Evolutionary conservation across 2,888 invertebrate species (phyloP), one percentile per base, ranked within the genome.

Genomic region (Euzophera pinguis): DNA sequence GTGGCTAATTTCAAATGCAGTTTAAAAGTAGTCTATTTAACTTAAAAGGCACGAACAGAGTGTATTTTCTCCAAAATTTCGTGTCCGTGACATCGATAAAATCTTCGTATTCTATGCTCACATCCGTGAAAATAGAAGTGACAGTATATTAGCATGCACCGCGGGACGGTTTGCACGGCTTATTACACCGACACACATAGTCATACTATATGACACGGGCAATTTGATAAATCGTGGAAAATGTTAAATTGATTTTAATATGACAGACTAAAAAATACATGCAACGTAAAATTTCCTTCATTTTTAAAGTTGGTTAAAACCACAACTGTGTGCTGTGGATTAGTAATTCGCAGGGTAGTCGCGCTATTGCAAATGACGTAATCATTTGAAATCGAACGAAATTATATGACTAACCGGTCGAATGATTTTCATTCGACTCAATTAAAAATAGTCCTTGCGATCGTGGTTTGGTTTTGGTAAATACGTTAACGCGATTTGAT

Each of bases 21-120:
- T 22, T 22, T 48, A 22, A 47, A 47, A 37, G 32, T 34, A 47
- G 34, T 10, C 45, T 27, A 32, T 45, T 45, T 27, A 38, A 27
- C 27, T 8, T 4, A 37, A 38, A 42, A 50, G 34, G 12, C 42
- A 50, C 50, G 50, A 50, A 29, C 16, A 12, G 42, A 13, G 17
- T 42, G 22, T 55, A 64, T 77, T 79, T 80, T 70, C 75, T 71
- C 73, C 73, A 73, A 81, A 39, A 82, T 76, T 75, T 71, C 67
- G 67, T 70, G 51, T 61, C 58, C 86, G 83, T 87, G 86, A 85
- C 81, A 76, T 76, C 67, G 87, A 87, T 84, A 83, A 62, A 71
- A 87, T 86, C 51, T 43, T 10, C 75, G 73, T 61, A 74, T 74
- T 68, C 77, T 67, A 75, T 81, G 77, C 68, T 70, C 78, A 75